phyloP scores from a whole-genome alignment of 2,797 vertebrate genomes.

The Knipowitschia caucasica region DNA sequence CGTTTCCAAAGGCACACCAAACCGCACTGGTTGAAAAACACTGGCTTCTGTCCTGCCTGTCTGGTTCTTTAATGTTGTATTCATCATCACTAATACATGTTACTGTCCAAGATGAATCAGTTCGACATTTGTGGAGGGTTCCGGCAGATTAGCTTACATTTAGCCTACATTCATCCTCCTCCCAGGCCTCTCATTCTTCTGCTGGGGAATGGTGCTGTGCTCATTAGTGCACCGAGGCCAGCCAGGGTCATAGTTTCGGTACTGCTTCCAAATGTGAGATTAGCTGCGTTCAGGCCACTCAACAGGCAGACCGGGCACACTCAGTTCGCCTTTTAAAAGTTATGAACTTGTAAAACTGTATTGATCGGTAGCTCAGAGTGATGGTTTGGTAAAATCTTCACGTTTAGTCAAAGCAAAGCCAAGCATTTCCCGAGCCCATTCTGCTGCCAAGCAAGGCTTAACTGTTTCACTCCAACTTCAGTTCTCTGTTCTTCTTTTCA shows the following conservation, averaged over 20 bases:
- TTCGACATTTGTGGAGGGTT: background rate
- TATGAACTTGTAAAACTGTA: too few species aligned
- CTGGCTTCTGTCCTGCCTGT: too few species aligned
- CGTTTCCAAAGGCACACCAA: too few species aligned
- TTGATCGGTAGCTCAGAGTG: background rate
- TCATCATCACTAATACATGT: too few species aligned
- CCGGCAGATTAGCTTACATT: background rate
- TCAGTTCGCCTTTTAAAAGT: too few species aligned
- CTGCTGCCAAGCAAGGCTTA: background rate
- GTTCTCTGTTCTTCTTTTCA: background rate
- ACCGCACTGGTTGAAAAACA: too few species aligned
- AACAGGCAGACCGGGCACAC: background rate
- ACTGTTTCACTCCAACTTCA: background rate
- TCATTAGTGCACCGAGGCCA: conserved; percentile 1
- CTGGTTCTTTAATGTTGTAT: too few species aligned
- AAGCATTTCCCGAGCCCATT: conserved; percentile 1
- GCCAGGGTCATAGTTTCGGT: background rate
- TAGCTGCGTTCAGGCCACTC: background rate
- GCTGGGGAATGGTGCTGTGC: background rate
- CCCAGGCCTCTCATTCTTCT: background rate
- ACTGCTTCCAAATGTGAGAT: background rate
- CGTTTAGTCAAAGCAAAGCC: conserved; percentile 4
- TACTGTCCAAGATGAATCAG: background rate
- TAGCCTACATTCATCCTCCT: background rate
- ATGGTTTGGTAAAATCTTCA: conserved; percentile 7